Evolutionary conservation across 2,113 vertebrate genomes (phyloP).

Genomic region (Plestiodon gilberti): DNA sequence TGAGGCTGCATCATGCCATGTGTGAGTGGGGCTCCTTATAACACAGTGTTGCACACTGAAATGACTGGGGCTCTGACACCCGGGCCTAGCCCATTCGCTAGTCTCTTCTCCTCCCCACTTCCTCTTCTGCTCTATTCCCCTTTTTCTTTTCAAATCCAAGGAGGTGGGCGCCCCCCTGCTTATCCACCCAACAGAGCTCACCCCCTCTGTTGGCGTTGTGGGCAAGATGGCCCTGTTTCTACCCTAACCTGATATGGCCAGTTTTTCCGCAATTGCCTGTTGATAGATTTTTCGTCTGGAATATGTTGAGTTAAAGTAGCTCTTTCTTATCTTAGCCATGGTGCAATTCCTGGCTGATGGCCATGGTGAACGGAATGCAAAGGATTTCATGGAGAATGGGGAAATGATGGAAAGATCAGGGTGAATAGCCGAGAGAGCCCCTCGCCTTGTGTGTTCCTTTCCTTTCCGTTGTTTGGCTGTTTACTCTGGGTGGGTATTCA

Average conservation of each 20-base stretch:
- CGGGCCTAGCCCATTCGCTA: too few species aligned
- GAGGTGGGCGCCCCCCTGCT: too few species aligned
- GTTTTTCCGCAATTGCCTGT: too few species aligned
- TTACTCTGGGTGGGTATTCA: neutral
- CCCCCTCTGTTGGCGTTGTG: too few species aligned
- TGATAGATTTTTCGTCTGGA: neutral
- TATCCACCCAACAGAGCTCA: too few species aligned
- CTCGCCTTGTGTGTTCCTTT: neutral
- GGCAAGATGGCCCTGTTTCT: too few species aligned
- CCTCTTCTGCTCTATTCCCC: too few species aligned
- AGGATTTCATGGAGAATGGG: neutral
- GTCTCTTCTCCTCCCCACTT: too few species aligned
- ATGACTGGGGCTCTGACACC: neutral
- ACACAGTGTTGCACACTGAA: too few species aligned
- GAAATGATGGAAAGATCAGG: neutral
- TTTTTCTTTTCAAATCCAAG: too few species aligned
- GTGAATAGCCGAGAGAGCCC: neutral
- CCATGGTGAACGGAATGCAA: neutral
- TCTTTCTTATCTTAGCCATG: neutral
- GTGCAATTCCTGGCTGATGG: neutral
- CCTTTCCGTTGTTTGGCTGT: neutral
- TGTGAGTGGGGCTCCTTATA: neutral
- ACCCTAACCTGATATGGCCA: too few species aligned
- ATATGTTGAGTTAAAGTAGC: neutral
- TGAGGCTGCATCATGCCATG: neutral